Base-by-base conservation (phyloP, 2,888 invertebrate genomes). In the Amblyjoppa fuscipennis region DNA sequence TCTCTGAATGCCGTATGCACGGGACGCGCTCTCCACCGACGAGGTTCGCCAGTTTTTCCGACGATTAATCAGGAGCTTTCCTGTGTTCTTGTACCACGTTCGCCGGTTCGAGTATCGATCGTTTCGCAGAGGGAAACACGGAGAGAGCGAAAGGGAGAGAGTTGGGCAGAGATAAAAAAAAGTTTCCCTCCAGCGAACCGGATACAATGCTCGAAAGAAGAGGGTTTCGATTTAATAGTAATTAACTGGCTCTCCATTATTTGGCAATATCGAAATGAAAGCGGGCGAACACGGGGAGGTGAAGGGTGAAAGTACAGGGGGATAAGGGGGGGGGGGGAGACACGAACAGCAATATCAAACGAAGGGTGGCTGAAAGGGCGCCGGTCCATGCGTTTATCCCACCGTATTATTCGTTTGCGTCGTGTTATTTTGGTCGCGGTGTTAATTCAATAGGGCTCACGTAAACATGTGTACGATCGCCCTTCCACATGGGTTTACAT, bases 191-290 rank as follows among this genome's bases (percentile, higher is more conserved):
- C 16, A 41, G n/a, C 69, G n/a, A 68, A 78, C 69, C 51, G 25
- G 75, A 75, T 45, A 53, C 68, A 61, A 31, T 71, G 45, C 31
- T 70, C 34, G 25, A 64, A 79, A 80, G 66, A 78, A 70, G n/a
- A 68, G 51, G 28, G 31, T 41, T 89, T 87, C 88, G 85, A 87
- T 89, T 89, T 89, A 88, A 89, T 91, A 89, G 88, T 88, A 90
- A 90, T 90, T 88, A 88, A 87, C 87, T 80, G 81, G 80, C 75
- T 87, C 87, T 89, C 87, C 87, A 90, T 90, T 89, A 88, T 88
- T 90, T 85, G 84, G 84, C 84, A 87, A 90, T 88, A 89, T 87
- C 86, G 83, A 81, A 86, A 78, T 82, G 81, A 81, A 88, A 86
- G 77, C 2, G 73, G 80, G 68, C n/a, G 56, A 49, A 66, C 59